These are phyloP conservation scores for Hemithea aestivaria DNA, from an alignment of 2,888 invertebrate genomes.

Conservation along the genomic window DNA sequence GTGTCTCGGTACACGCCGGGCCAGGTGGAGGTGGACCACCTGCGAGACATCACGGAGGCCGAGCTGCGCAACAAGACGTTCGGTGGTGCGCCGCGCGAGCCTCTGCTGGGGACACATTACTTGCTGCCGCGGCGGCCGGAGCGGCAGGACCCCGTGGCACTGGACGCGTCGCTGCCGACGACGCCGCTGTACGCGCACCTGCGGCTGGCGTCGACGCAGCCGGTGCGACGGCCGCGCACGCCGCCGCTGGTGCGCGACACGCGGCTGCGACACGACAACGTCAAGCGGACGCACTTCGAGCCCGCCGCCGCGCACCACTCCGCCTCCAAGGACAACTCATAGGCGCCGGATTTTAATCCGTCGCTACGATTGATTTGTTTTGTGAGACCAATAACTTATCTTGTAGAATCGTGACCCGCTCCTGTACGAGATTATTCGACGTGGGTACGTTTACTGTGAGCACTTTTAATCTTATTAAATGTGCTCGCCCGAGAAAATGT, in stretches of 20 bases:
- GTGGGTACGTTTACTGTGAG: no score
- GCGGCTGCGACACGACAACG: conserved; percentile 41
- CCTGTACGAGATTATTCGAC: no score
- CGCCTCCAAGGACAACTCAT: neutral
- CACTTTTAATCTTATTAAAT: no score
- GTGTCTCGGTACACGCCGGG: conserved; percentile 75
- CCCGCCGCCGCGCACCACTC: conserved; percentile 2
- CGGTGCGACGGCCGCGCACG: conserved; percentile 77
- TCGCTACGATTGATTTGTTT: no score
- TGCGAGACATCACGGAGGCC: conserved; percentile 60
- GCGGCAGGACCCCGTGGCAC: conserved; percentile 63
- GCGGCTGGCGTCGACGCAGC: conserved; percentile 77
- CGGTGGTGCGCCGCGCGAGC: conserved; percentile 75
- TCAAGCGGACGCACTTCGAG: conserved; percentile 22
- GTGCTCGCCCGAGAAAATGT: no score
- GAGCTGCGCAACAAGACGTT: conserved; percentile 67
- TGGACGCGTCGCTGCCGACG: conserved; percentile 81
- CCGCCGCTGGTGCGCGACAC: conserved; percentile 72
- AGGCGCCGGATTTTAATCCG: no score
- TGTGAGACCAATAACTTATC: no score
- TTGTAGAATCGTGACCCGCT: no score
- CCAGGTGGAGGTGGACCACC: conserved; percentile 59
- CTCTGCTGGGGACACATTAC: conserved; percentile 81
- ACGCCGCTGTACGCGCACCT: conserved; percentile 85
- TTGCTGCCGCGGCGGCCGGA: conserved; percentile 73